Percentiles rank a stretch among this genome's conserved stretches.
Conservation (phyloP, 1,140 invertebrate species). For the Neodiprion fabricii region DNA sequence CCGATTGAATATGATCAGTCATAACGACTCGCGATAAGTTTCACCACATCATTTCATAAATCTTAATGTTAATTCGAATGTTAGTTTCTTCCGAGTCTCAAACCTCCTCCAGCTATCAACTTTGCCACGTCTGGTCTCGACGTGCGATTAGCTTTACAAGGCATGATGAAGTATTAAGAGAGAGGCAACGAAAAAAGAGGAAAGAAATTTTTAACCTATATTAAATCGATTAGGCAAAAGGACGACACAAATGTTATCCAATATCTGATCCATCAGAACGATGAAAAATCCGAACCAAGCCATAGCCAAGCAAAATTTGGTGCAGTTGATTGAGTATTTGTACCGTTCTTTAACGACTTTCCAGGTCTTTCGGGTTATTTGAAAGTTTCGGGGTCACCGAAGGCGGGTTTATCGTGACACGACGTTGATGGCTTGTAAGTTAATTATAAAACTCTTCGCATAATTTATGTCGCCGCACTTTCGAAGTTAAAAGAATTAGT, state of each 20-base stretch:
- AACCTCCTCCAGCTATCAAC: background rate
- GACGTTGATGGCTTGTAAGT: background rate
- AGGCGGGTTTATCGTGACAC: background rate
- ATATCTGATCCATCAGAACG: no score
- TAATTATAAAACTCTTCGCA: background rate
- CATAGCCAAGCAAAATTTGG: no score
- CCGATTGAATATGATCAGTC: background rate
- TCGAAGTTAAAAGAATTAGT: background rate
- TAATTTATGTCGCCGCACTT: conserved; percentile 1
- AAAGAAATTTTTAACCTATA: no score
- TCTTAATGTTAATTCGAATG: background rate
- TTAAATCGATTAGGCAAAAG: no score
- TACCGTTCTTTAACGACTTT: no score
- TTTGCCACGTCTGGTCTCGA: background rate
- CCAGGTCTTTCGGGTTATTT: no score
- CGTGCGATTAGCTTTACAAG: no score
- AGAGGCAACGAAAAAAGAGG: background rate
- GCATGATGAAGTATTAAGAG: background rate
- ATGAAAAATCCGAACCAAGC: no score
- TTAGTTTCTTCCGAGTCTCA: background rate
- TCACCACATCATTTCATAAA: background rate
- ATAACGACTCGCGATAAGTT: background rate
- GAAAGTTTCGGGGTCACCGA: no score
- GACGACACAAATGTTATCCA: no score
- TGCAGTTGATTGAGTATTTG: no score